Evolutionary conservation across 2,113 vertebrate species (phyloP), one percentile per base, ranked within the genome.

Genomic region (Actenoides hombroni): DNA sequence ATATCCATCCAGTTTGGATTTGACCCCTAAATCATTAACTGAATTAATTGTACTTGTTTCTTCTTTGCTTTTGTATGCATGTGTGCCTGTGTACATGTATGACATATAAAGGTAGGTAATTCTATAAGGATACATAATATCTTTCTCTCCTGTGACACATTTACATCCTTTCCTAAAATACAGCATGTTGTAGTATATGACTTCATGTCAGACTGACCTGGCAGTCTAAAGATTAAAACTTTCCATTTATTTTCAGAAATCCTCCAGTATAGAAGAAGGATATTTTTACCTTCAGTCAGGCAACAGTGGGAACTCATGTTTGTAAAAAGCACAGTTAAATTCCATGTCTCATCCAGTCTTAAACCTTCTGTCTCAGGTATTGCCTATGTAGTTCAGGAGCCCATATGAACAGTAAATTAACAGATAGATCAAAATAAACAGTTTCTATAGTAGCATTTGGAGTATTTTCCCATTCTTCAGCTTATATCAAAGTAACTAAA

Each of bases 71-170:
- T 77, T 69, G 10, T 21, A 26, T 2, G 3, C 10, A 12, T 3
- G 2, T 54, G 8, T 83, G 40, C 3, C 18, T 71, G 17, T 21
- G 21, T 29, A 26, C 10, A 51, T 18, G 8, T 21, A 56, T 0
- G 1, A 39, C 48, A 29, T 3, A 29, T 19, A 23, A 70, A 57
- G 21, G 16, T 23, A 76, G 12, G 26, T 19, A 85, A 7, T 23
- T 49, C 29, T 29, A 59, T 31, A 28, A 81, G 25, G 29, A 33
- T 56, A 49, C 11, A 23, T 16, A 35, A 0, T 0, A 57, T 39
- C 25, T 48, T 76, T 64, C 31, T 81, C 12, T 81, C 9, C 53
- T 77, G 39, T 67, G 53, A 67, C 31, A 68, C 17, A 11, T 69
- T 83, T 60, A 42, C 4, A 0, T 37, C n/a, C 11, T 67, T 74